Percentiles rank a stretch among this genome's conserved stretches.
Conservation (phyloP, 37 sponge, comb jelly and placozoan genomes). For the Axinella damicornis region DNA sequence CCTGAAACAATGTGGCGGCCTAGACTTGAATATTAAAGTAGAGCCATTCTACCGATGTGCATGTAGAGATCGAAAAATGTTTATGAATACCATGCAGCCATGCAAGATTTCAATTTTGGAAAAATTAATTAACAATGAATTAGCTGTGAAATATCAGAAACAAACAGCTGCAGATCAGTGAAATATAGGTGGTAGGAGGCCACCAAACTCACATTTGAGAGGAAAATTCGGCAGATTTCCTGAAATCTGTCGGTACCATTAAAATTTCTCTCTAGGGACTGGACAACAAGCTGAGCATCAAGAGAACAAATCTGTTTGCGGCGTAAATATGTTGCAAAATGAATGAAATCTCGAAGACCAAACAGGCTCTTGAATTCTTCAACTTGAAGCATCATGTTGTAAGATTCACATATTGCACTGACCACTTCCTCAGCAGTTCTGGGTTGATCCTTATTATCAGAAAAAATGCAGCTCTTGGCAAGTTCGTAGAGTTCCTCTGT, state of each 20-base stretch:
- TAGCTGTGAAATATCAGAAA: too few relatives aligned
- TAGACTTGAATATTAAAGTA: too few relatives aligned
- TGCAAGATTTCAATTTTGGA: too few relatives aligned
- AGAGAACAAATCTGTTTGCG: background rate
- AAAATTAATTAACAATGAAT: too few relatives aligned
- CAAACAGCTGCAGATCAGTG: too few relatives aligned
- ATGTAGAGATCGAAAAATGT: too few relatives aligned
- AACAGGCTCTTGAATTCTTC: slow-evolving; percentile 28
- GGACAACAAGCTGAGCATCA: slow-evolving; percentile 25
- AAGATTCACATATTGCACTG: background rate
- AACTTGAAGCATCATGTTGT: background rate
- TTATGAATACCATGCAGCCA: too few relatives aligned
- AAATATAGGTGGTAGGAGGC: too few relatives aligned
- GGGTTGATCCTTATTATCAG: background rate
- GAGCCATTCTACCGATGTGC: too few relatives aligned
- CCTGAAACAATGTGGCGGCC: too few relatives aligned
- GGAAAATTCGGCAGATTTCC: slow-evolving; percentile 1
- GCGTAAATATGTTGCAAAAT: slow-evolving; percentile 58
- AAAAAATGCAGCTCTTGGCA: slow-evolving; percentile 39
- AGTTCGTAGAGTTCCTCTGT: slow-evolving; percentile 34
- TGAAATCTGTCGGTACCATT: slow-evolving; percentile 42
- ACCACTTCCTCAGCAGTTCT: background rate
- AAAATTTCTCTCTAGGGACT: slow-evolving; percentile 75
- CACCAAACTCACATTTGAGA: slow-evolving; percentile 9
- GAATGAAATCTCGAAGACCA: slow-evolving; percentile 77